These are phyloP conservation scores for Lophius piscatorius DNA, from an alignment of 2,113 vertebrate genomes.

Conservation along the genomic window DNA sequence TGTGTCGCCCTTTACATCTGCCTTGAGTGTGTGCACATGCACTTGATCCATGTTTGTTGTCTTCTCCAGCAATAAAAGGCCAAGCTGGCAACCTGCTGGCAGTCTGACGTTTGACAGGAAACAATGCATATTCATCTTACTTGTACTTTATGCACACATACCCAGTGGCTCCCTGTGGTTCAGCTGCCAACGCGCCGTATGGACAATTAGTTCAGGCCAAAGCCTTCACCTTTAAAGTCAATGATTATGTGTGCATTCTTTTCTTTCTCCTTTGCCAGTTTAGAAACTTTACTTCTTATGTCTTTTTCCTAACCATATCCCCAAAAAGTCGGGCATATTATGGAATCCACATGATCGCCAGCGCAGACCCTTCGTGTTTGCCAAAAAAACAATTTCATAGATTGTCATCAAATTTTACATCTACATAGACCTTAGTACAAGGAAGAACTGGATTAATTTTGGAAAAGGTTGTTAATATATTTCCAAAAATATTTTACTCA, in stretches of 20 bases:
- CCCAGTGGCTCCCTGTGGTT: slow-evolving; percentile 41
- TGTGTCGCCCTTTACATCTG: too few relatives aligned
- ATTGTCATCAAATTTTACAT: too few relatives aligned
- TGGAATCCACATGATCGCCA: too few relatives aligned
- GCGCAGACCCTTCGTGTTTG: too few relatives aligned
- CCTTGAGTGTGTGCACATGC: slow-evolving; percentile 19
- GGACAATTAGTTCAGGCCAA: slow-evolving; percentile 73
- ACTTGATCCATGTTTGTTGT: slow-evolving; percentile 65
- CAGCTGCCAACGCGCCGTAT: slow-evolving; percentile 62
- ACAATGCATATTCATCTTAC: slow-evolving; percentile 76
- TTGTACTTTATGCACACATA: slow-evolving; percentile 12
- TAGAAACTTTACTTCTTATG: not conserved
- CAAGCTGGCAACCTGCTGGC: slow-evolving; percentile 64
- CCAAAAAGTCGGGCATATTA: too few relatives aligned
- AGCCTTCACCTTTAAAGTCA: slow-evolving; percentile 68
- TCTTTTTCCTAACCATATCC: not conserved
- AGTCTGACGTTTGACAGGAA: slow-evolving; percentile 62
- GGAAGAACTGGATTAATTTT: too few relatives aligned
- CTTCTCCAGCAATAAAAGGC: slow-evolving; percentile 48
- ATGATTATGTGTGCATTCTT: not conserved
- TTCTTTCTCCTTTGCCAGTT: not conserved
- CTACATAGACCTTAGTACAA: too few relatives aligned
- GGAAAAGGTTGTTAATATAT: too few relatives aligned
- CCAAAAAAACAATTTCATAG: too few relatives aligned
- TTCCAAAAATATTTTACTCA: too few relatives aligned